Evolutionary conservation across 2,797 vertebrate genomes (phyloP).

Genomic region (Vultur gryphus): DNA sequence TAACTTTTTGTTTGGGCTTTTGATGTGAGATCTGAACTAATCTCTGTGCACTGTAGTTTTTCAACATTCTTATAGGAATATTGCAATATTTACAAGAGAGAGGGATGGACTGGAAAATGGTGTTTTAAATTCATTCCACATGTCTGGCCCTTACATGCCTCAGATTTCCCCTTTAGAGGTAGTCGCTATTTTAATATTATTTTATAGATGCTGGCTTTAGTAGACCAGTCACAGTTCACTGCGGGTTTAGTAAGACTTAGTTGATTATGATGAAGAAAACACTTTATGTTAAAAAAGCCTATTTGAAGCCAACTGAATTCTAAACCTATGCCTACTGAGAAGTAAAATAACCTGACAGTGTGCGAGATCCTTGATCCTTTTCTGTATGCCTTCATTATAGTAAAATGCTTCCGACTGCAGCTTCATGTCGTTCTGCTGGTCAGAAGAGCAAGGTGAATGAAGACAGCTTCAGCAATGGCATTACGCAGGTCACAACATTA

Average conservation of each 20-base stretch:
- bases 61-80: slow-evolving; percentile 20
- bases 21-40: slow-evolving; percentile 43
- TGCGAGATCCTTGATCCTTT: background rate
- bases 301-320: background rate
- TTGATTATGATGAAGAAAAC: background rate
- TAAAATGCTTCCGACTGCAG: background rate
- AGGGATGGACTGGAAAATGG: background rate
- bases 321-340: background rate
- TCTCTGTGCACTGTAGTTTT: slow-evolving; percentile 14
- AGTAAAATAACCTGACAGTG: background rate
- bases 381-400: background rate
- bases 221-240: background rate
- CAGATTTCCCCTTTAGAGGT: background rate
- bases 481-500: fast-evolving
- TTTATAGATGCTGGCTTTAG: slow-evolving; percentile 25
- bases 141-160: background rate
- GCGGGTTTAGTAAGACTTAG: background rate
- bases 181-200: background rate
- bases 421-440: background rate
- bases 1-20: slow-evolving; percentile 17
- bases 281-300: background rate
- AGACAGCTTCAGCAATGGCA: background rate
- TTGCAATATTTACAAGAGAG: slow-evolving; percentile 4
- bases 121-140: slow-evolving; percentile 21
- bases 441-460: background rate